These are phyloP conservation scores for Tenodera sinensis DNA, from an alignment of 2,888 invertebrate genomes.

Conservation along the genomic window DNA sequence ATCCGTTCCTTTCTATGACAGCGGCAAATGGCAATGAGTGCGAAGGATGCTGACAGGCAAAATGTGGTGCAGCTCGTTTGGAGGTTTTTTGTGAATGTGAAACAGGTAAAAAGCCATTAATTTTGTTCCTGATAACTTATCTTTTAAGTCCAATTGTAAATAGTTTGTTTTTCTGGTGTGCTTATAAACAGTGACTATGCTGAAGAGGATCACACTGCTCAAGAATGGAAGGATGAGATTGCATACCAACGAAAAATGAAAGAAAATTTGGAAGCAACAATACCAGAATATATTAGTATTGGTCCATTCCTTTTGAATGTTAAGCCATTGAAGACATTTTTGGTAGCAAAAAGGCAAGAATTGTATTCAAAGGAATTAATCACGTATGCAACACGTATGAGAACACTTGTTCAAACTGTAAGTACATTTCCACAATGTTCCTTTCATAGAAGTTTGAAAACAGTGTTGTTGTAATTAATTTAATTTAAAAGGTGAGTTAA, in stretches of 20 bases:
- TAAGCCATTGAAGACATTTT: slow-evolving; percentile 59
- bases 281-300: slow-evolving; percentile 70
- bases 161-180: background rate
- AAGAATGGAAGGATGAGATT: slow-evolving; percentile 69
- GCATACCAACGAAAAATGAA: slow-evolving; percentile 63
- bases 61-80: no score
- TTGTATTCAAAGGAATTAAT: slow-evolving; percentile 65
- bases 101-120: no score
- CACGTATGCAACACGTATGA: slow-evolving; percentile 68
- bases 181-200: slow-evolving; percentile 47
- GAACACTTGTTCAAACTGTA: slow-evolving; percentile 60
- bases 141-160: no score
- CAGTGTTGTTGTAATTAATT: no score
- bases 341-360: slow-evolving; percentile 69
- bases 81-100: no score
- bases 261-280: slow-evolving; percentile 58
- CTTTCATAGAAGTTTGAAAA: no score
- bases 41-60: no score
- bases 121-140: no score
- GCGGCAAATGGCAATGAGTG: no score
- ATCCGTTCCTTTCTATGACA: no score
- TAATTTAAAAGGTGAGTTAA: no score
- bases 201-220: slow-evolving; percentile 59
- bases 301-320: slow-evolving; percentile 74
- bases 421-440: no score